These are phyloP conservation scores for Tetrapedia diversipes DNA, from an alignment of 2,888 invertebrate species.

Conservation along the genomic window DNA sequence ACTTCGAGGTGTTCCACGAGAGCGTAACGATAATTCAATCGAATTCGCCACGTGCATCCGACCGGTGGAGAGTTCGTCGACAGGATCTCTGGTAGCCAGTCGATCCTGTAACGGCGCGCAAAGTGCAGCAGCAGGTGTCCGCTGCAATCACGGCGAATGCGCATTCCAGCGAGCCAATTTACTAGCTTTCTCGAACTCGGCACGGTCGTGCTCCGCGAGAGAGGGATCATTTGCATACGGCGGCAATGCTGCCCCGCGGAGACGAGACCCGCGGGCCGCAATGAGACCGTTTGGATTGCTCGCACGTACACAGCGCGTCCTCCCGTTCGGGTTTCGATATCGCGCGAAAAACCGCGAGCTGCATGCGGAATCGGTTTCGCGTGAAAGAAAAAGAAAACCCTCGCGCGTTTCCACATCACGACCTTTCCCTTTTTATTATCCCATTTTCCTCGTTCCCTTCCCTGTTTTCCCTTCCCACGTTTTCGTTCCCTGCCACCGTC, in stretches of 20 bases:
- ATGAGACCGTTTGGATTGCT: constrained; percentile 52
- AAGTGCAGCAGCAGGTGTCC: constrained; percentile 76
- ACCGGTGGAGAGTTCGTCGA: constrained; percentile 27
- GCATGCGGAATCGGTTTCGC: constrained; percentile 43
- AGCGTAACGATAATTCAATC: constrained; percentile 22
- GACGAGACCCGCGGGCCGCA: constrained; percentile 37
- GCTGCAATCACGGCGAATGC: constrained; percentile 77
- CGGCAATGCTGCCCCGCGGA: constrained; percentile 30
- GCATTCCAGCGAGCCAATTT: constrained; percentile 78
- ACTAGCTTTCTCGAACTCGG: constrained; percentile 78
- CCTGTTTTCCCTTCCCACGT: no score
- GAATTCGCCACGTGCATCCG: constrained; percentile 42
- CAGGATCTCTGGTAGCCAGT: constrained; percentile 38
- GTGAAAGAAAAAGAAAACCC: constrained; percentile 35
- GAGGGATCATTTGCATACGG: constrained; percentile 67
- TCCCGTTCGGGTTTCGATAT: constrained; percentile 56
- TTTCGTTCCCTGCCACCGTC: no score
- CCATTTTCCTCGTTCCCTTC: neutral
- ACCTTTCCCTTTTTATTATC: neutral
- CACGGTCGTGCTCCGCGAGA: constrained; percentile 55
- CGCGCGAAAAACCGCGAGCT: constrained; percentile 34
- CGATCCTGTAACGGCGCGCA: constrained; percentile 65
- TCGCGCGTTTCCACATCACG: constrained; percentile 1
- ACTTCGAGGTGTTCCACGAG: no score
- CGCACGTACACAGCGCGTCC: constrained; percentile 49